Base-by-base conservation (phyloP, 1,140 invertebrate species). In the Lycorma delicatula region DNA sequence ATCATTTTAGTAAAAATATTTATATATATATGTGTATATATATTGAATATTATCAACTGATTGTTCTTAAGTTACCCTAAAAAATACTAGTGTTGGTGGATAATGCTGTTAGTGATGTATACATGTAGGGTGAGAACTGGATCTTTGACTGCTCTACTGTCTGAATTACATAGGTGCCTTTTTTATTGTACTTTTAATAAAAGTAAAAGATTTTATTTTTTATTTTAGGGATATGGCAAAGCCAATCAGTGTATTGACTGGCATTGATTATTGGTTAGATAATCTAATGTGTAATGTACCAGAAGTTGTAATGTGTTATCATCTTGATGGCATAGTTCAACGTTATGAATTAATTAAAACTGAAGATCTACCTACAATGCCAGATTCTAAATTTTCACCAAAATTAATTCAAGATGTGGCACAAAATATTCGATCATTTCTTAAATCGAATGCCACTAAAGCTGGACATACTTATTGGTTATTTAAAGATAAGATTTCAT, bases 221-320 rank as follows among this genome's bases (percentile, higher is more conserved):
- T n/a, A n/a, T n/a, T n/a, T n/a, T n/a, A 76, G 76, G 75, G 91
- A 96, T 62, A 85, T 89, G 65, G 81, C 80, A 1, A 90, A 93
- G 70, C 92, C 93, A 0, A 96, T 97, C 20, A 96, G 86, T 70
- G 89, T 97, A 0, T 72, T 96, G 1, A 97, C 93, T 0, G 93
- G 93, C 0, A 87, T 97, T 18, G 93, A 97, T 74, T 95, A 95
- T 67, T 97, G 93, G 93, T 71, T 97, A 1, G 93, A 97, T 67
- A 96, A 97, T 74, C 74, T 96, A 0, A 96, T 97, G 92, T 95
- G 91, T 60, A 95, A 95, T 68, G 93, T 97, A 0, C 93, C 93
- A 1, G 93, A 97, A 73, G 88, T 97, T 0, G 82, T 93, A 0
- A 97, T 97, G 93, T 96, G 93, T 67, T 92, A 87, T 70, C 93